Percentiles rank a stretch among this genome's conserved stretches.
phyloP scores from a whole-genome alignment of 2,888 invertebrate genomes.

The Platypus cylindrus region DNA sequence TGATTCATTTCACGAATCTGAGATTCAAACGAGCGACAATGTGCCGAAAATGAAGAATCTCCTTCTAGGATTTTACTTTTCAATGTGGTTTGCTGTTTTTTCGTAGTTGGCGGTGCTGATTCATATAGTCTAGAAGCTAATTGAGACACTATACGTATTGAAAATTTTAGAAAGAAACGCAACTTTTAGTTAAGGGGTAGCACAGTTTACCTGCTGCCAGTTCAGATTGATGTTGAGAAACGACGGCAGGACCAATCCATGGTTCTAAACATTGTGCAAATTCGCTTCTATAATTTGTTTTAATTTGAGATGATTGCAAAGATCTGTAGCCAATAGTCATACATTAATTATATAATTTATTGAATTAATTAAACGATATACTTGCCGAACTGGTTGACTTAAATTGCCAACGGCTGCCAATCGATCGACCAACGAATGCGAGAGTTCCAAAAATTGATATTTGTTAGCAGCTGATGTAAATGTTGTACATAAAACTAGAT shows the following conservation, averaged over 20 bases:
- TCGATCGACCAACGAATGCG: constrained; percentile 53
- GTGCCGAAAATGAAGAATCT: constrained; percentile 48
- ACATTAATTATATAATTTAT: constrained; percentile 1
- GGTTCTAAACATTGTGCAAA: constrained; percentile 51
- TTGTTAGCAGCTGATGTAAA: constrained; percentile 60
- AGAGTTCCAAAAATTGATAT: constrained; percentile 60
- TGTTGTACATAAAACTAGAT: constrained; percentile 55
- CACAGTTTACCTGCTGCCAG: constrained; percentile 29
- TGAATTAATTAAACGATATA: too few relatives aligned
- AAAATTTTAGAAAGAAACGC: constrained; percentile 1
- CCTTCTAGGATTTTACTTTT: constrained; percentile 37
- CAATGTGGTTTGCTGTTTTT: constrained; percentile 31
- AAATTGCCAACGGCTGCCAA: constrained; percentile 51
- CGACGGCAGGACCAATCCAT: constrained; percentile 40
- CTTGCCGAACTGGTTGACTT: constrained; percentile 45
- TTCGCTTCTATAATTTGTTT: constrained; percentile 49
- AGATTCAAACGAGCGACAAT: constrained; percentile 47
- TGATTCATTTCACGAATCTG: constrained; percentile 47
- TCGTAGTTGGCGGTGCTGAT: constrained; percentile 29
- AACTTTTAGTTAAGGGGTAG: constrained; percentile 1
- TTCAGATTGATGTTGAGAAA: constrained; percentile 34
- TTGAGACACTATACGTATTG: too few relatives aligned
- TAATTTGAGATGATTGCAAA: constrained; percentile 39
- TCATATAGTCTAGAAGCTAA: constrained; percentile 31
- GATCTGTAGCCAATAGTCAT: constrained; percentile 28